Percentiles rank a stretch among this genome's conserved stretches.
phyloP scores from a whole-genome alignment of 2,113 vertebrate genomes.

The Podocnemis expansa region DNA sequence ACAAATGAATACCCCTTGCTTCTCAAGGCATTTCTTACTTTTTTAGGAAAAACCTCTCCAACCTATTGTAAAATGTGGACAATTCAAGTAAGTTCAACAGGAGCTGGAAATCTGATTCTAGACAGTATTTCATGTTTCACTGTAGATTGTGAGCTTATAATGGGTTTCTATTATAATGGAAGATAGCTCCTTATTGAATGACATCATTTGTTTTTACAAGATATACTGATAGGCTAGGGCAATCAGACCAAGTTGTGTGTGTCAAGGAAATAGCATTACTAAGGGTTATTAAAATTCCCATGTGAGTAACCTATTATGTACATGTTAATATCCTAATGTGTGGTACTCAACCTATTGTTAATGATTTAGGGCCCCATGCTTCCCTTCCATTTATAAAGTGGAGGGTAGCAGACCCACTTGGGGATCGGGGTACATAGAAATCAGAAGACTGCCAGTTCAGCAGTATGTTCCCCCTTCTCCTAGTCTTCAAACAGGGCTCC shows the following conservation, averaged over 20 bases:
- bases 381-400: neutral
- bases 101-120: conserved; percentile 1
- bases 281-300: conserved; percentile 19
- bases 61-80: neutral
- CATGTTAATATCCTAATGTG: neutral
- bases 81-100: neutral
- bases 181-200: conserved; percentile 26
- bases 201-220: conserved; percentile 42
- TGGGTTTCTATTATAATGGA: conserved; percentile 39
- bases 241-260: conserved; percentile 38
- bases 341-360: conserved; percentile 14
- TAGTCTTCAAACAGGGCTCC: neutral
- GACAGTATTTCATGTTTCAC: conserved; percentile 40
- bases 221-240: conserved; percentile 8
- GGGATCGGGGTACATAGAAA: neutral
- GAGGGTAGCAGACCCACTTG: neutral
- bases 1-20: neutral
- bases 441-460: neutral
- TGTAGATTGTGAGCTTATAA: conserved; percentile 5
- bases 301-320: neutral
- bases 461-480: neutral
- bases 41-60: neutral
- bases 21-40: neutral
- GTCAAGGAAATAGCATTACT: conserved; percentile 45
- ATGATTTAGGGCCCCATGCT: neutral